phyloP scores from a whole-genome alignment of 2,113 vertebrate species.

The Corvus cornix region DNA sequence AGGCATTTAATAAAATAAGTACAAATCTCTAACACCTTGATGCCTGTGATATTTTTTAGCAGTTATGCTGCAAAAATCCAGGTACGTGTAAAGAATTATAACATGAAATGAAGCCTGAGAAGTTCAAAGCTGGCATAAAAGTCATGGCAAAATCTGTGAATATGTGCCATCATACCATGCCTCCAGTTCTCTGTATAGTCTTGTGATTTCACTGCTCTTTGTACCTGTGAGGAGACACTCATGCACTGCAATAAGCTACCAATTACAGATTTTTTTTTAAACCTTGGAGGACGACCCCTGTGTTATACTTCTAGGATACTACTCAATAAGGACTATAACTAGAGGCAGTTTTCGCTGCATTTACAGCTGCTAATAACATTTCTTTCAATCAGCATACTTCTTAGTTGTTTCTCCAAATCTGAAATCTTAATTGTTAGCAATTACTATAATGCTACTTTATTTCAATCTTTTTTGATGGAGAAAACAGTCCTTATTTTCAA shows the following conservation, averaged over 20 bases:
- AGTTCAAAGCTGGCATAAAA: not conserved
- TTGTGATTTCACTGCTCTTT: not conserved
- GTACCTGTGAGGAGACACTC: not conserved
- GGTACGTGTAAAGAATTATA: not conserved
- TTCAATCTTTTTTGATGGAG: not conserved
- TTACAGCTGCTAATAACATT: not conserved
- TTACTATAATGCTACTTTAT: not conserved
- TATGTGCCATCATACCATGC: not conserved
- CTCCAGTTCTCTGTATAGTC: not conserved
- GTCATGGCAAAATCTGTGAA: not conserved
- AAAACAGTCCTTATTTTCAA: not conserved
- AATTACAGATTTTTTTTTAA: not conserved
- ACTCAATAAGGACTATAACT: not conserved
- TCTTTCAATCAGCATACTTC: not conserved
- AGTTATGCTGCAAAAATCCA: not conserved
- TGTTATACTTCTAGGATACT: rapidly evolving
- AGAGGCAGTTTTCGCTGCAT: not conserved
- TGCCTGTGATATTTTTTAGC: not conserved
- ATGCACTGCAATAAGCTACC: not conserved
- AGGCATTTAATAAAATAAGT: not conserved
- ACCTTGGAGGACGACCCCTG: not conserved
- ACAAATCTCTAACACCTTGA: not conserved
- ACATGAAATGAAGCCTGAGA: not conserved
- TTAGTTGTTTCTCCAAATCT: not conserved
- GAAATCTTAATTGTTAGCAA: not conserved